phyloP scores from a whole-genome alignment of 2,888 invertebrate species.

The Herminia tarsipennalis region DNA sequence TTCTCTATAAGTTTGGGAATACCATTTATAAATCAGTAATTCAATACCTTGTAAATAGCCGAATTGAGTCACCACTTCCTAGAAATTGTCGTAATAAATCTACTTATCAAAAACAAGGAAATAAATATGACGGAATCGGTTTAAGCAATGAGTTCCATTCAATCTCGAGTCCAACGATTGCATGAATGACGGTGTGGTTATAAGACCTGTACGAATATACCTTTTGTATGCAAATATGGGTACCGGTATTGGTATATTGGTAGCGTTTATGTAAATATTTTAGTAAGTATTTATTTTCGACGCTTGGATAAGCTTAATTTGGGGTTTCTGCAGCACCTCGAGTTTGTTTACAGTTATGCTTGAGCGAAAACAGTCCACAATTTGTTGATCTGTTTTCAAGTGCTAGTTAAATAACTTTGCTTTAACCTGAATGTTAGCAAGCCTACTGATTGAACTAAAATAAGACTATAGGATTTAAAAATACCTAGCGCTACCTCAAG shows the following conservation, averaged over 20 bases:
- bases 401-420: too few relatives aligned
- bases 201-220: constrained; percentile 21
- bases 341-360: too few relatives aligned
- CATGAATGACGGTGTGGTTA: constrained; percentile 38
- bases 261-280: constrained; percentile 31
- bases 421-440: too few relatives aligned
- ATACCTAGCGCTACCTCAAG: too few relatives aligned
- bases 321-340: not conserved
- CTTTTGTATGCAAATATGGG: constrained; percentile 41
- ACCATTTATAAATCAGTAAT: too few relatives aligned
- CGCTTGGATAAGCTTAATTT: constrained; percentile 6
- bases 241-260: constrained; percentile 33
- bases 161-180: constrained; percentile 23
- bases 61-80: not conserved
- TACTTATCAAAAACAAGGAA: not conserved
- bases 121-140: constrained; percentile 8
- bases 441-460: too few relatives aligned
- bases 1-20: too few relatives aligned
- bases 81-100: not conserved
- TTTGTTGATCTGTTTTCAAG: too few relatives aligned
- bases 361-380: too few relatives aligned
- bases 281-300: constrained; percentile 23
- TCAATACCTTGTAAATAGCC: too few relatives aligned
- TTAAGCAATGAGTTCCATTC: constrained; percentile 21
- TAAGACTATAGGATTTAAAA: too few relatives aligned